phyloP scores from a whole-genome alignment of 2,888 invertebrate species.

The Lasioglossum oenotherae region DNA sequence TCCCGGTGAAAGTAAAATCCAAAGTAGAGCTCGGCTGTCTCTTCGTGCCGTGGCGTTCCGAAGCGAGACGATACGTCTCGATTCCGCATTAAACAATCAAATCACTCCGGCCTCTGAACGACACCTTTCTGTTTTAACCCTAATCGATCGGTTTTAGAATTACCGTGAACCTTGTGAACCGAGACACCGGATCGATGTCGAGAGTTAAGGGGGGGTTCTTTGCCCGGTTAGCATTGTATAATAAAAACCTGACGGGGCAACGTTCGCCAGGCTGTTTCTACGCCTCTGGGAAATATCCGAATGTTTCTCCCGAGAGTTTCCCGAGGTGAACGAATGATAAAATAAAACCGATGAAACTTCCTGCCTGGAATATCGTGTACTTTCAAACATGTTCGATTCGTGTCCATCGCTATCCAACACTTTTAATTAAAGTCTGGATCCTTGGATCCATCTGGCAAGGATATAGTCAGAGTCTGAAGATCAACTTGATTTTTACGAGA shows the following conservation, averaged over 20 bases:
- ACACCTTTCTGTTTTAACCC: not conserved
- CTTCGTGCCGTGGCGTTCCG: conserved; percentile 8
- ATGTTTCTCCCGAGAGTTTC: conserved; percentile 1
- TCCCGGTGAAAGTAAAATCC: conserved; percentile 56
- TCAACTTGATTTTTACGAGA: not conserved
- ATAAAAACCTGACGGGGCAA: not conserved
- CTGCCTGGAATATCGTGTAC: not conserved
- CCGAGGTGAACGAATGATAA: not conserved
- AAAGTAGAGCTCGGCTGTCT: conserved; percentile 36
- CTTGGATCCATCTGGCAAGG: not conserved
- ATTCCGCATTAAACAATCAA: conserved; percentile 12
- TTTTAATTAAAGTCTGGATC: not conserved
- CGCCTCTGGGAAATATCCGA: conserved; percentile 28
- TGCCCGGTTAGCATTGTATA: too few relatives aligned
- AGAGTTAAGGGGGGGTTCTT: not conserved
- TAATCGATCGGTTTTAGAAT: not conserved
- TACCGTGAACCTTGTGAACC: not conserved
- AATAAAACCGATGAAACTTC: not conserved
- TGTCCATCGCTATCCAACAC: not conserved
- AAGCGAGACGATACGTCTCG: conserved; percentile 2
- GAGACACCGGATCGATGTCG: not conserved
- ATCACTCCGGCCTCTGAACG: not conserved
- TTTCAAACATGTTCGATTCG: not conserved
- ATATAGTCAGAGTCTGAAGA: not conserved
- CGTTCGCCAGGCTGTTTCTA: not conserved